Conservation (phyloP, 2,797 vertebrate genomes). For the Poecilia picta region DNA sequence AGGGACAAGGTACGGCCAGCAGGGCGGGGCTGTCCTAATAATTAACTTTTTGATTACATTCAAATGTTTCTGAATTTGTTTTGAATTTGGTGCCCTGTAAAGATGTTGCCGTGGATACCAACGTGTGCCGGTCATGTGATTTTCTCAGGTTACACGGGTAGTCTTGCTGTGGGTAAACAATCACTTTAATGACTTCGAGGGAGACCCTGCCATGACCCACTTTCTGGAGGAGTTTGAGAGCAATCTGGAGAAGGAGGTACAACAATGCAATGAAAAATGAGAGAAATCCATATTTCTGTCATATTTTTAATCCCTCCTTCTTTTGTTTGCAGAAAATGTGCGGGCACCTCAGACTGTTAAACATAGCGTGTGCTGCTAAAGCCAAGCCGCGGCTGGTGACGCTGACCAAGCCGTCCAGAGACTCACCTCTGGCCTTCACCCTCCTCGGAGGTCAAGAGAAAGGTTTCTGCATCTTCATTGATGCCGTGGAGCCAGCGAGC, state of each 20-base stretch:
- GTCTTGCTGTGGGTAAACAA: conserved; percentile 99
- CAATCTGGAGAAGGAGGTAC: conserved; percentile 98
- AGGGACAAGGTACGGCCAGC: conserved; percentile 92
- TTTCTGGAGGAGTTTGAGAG: conserved; percentile 99
- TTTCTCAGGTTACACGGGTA: conserved; percentile 95
- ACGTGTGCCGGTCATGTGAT: conserved; percentile 24
- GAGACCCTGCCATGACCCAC: conserved; percentile 94
- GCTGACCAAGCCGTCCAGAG: conserved; percentile 94
- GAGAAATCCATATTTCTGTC: background rate
- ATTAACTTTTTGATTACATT: background rate
- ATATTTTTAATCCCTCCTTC: background rate
- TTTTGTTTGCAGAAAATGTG: conserved; percentile 91
- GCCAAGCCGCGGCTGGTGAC: conserved; percentile 96
- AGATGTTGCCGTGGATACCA: background rate
- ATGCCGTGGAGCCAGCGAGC: conserved; percentile 93
- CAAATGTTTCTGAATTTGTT: background rate
- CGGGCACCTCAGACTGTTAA: conserved; percentile 97
- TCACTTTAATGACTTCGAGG: conserved; percentile 99
- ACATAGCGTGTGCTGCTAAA: conserved; percentile 98
- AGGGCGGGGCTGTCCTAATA: background rate
- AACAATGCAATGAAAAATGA: background rate
- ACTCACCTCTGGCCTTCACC: conserved; percentile 93
- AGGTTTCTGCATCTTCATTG: conserved; percentile 97
- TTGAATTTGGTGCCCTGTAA: background rate
- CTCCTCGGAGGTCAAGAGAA: conserved; percentile 96